Conservation (phyloP, 2,888 invertebrate genomes). For the Archips xylosteana region DNA sequence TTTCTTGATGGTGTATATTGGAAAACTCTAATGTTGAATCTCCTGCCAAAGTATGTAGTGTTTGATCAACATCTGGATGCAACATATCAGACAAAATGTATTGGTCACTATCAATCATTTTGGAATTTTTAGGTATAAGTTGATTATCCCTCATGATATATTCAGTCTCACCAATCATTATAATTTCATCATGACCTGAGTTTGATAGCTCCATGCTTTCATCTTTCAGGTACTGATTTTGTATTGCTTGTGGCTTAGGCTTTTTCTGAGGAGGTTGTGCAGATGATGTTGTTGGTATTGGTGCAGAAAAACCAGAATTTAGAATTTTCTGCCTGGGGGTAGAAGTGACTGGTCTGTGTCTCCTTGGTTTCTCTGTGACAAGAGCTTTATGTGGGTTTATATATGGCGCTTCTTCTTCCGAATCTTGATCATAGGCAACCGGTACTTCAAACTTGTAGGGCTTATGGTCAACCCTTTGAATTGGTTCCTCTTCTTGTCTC, state of each 20-base stretch:
- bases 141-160: constrained; percentile 80
- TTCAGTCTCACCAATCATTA: constrained; percentile 86
- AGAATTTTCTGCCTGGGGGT: constrained; percentile 72
- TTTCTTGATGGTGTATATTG: constrained; percentile 56
- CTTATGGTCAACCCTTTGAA: constrained; percentile 45
- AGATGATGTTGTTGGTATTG: constrained; percentile 48
- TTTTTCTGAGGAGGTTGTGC: constrained; percentile 52
- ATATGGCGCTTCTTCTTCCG: constrained; percentile 68
- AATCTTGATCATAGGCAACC: constrained; percentile 60
- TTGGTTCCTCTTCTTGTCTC: constrained; percentile 45
- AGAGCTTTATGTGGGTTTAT: constrained; percentile 69
- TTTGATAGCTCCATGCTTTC: constrained; percentile 48
- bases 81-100: constrained; percentile 62
- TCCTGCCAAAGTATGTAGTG: constrained; percentile 53
- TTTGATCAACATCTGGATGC: constrained; percentile 59
- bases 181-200: constrained; percentile 63
- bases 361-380: constrained; percentile 65
- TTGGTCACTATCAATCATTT: constrained; percentile 52
- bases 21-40: constrained; percentile 66
- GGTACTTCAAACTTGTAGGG: constrained; percentile 68
- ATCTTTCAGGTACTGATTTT: constrained; percentile 60
- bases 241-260: constrained; percentile 48
- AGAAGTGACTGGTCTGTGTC: constrained; percentile 51
- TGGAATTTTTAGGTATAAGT: constrained; percentile 63
- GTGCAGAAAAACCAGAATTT: constrained; percentile 64